Percentiles rank a stretch among this genome's conserved stretches.
phyloP scores from a whole-genome alignment of 2,797 vertebrate species.

The Heterohyrax brucei region DNA sequence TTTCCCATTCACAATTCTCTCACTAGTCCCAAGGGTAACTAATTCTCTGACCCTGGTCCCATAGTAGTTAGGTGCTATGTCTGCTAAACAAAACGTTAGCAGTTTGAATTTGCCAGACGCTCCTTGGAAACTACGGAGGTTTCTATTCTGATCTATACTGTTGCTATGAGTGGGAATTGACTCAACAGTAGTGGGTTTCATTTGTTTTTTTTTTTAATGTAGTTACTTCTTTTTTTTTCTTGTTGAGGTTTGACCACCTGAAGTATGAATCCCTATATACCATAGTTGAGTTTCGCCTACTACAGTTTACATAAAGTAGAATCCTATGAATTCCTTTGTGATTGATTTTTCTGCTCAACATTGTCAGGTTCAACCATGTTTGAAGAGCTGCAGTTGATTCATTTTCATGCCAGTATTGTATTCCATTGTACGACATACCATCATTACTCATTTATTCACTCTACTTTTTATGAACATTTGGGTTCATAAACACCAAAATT shows the following conservation, averaged over 20 bases:
- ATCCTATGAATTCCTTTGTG: background rate
- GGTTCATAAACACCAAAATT: slow-evolving; percentile 11
- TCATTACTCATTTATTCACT: slow-evolving; percentile 8
- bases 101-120: too few relatives aligned
- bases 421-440: background rate
- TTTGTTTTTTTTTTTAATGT: background rate
- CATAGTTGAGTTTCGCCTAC: background rate
- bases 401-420: background rate
- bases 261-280: slow-evolving; percentile 19
- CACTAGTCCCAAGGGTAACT: background rate
- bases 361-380: slow-evolving; percentile 23
- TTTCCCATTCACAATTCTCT: slow-evolving; percentile 29
- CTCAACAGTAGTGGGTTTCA: too few relatives aligned
- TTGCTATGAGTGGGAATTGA: too few relatives aligned
- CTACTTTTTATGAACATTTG: background rate
- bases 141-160: too few relatives aligned
- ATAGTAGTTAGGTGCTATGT: too few relatives aligned
- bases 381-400: slow-evolving; percentile 18
- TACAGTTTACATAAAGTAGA: background rate
- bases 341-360: slow-evolving; percentile 26
- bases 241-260: background rate
- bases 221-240: slow-evolving; percentile 27
- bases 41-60: background rate
- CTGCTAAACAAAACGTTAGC: too few relatives aligned
- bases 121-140: too few relatives aligned